Percentiles rank a stretch among this genome's conserved stretches.
Evolutionary conservation across 2,113 vertebrate genomes (phyloP).

Genomic region (Shinisaurus crocodilurus): DNA sequence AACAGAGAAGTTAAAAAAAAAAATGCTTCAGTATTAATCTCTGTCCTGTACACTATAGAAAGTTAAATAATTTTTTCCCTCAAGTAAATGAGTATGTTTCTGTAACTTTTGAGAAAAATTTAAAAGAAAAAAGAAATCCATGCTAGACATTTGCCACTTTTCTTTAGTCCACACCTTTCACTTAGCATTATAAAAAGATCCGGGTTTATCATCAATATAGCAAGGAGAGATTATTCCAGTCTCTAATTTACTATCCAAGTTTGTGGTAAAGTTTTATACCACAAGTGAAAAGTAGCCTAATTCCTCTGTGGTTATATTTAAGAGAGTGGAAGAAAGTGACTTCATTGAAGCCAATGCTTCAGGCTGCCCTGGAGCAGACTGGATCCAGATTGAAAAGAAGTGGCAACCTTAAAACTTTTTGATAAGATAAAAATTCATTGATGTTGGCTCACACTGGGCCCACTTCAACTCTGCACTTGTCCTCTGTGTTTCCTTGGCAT

Average conservation of each 20-base stretch:
- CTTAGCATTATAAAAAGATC: constrained; percentile 47
- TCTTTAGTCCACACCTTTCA: constrained; percentile 54
- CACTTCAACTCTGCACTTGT: constrained; percentile 78
- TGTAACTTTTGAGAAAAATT: background rate
- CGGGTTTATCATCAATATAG: constrained; percentile 63
- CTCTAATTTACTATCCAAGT: constrained; percentile 72
- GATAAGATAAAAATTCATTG: constrained; percentile 85
- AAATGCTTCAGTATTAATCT: background rate
- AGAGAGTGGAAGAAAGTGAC: constrained; percentile 43
- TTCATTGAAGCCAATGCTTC: constrained; percentile 72
- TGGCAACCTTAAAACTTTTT: constrained; percentile 81
- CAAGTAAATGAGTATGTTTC: background rate
- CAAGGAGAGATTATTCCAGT: constrained; percentile 59
- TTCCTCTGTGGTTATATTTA: constrained; percentile 65
- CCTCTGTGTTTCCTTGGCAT: constrained; percentile 77
- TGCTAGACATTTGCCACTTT: background rate
- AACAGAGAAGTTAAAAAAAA: background rate
- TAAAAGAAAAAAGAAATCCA: background rate
- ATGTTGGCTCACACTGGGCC: constrained; percentile 78
- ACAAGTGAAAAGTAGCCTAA: constrained; percentile 65
- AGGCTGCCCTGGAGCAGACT: constrained; percentile 73
- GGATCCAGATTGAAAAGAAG: constrained; percentile 73
- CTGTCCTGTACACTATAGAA: background rate
- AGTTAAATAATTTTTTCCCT: background rate
- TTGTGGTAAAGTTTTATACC: constrained; percentile 63